These are phyloP conservation scores for Falco rusticolus DNA, from an alignment of 2,797 vertebrate genomes.

Conservation along the genomic window DNA sequence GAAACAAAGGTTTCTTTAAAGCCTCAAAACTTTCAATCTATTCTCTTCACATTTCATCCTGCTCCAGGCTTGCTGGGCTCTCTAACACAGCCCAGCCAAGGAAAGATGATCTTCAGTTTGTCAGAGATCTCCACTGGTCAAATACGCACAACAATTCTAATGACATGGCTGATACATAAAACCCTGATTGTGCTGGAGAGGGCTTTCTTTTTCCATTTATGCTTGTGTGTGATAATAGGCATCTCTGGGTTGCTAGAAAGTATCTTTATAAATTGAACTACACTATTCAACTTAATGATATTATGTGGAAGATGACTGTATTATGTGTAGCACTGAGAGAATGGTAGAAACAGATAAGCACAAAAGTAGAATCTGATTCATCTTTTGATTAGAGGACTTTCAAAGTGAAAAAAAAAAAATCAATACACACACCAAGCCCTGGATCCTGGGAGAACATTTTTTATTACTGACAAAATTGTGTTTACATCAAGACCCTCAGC, in stretches of 20 bases:
- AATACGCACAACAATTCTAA: not conserved
- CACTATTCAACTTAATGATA: not conserved
- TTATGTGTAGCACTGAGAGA: not conserved
- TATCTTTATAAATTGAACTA: not conserved
- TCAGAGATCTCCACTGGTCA: not conserved
- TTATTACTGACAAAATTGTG: not conserved
- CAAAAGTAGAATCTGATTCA: not conserved
- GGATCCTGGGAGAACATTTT: not conserved
- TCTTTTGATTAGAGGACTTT: not conserved
- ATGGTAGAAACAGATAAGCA: not conserved
- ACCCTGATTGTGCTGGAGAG: not conserved
- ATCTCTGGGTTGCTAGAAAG: not conserved
- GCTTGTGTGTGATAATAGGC: not conserved
- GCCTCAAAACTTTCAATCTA: not conserved
- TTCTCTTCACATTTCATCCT: not conserved
- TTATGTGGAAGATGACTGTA: not conserved
- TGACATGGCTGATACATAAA: not conserved
- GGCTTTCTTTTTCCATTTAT: not conserved
- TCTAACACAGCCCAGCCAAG: not conserved
- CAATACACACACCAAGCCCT: not conserved
- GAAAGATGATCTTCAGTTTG: not conserved
- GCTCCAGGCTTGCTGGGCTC: not conserved
- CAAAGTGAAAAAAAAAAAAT: not conserved
- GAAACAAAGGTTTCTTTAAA: not conserved
- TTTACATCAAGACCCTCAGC: constrained; percentile 8